phyloP scores from a whole-genome alignment of 2,113 vertebrate species.

The Irena cyanogastra region DNA sequence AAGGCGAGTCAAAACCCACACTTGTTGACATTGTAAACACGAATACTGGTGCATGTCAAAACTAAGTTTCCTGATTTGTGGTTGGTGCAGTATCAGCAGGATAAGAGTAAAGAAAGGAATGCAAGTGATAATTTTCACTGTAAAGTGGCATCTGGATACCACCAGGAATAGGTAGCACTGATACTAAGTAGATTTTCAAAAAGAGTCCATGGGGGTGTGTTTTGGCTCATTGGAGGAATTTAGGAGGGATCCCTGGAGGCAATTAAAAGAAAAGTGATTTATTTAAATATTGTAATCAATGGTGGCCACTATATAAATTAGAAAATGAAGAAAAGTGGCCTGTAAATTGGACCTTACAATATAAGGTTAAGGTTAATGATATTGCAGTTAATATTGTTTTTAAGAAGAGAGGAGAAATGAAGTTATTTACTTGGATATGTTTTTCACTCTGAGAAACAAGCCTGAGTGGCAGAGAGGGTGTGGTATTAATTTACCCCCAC shows the following conservation, averaged over 20 bases:
- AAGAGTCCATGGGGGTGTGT: not conserved
- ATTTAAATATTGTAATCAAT: not conserved
- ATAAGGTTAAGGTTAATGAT: not conserved
- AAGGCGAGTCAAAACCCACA: too few species aligned
- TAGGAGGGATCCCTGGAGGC: not conserved
- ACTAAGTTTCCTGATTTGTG: not conserved
- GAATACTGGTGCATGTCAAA: not conserved
- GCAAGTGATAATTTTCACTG: not conserved
- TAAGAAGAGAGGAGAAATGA: not conserved
- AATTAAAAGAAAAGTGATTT: not conserved
- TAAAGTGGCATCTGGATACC: not conserved
- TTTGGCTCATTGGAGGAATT: not conserved
- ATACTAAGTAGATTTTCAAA: not conserved
- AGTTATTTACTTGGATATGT: not conserved
- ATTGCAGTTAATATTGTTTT: not conserved
- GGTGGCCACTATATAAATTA: not conserved
- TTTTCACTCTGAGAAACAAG: not conserved
- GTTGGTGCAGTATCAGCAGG: rapidly evolving
- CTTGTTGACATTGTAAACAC: not conserved
- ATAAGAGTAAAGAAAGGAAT: not conserved
- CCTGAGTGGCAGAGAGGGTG: not conserved
- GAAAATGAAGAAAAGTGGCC: not conserved
- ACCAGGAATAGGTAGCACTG: not conserved
- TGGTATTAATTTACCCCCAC: not conserved
- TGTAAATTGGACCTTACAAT: not conserved